Conservation (phyloP, 1,140 invertebrate genomes). For the Drosophila tristis region DNA sequence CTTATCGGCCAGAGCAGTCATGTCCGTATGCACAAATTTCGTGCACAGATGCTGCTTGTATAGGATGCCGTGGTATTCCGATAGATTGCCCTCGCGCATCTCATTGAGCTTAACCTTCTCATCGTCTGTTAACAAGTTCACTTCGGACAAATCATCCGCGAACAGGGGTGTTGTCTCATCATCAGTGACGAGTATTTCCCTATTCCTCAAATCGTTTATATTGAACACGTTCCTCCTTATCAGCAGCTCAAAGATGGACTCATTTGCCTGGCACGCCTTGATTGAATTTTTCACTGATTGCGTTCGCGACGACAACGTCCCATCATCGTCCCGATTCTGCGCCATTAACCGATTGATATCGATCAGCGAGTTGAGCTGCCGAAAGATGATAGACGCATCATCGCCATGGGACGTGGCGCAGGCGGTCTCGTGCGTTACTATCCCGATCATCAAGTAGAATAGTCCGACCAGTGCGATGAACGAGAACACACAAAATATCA, state of each 20-base stretch:
- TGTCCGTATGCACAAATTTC: conserved; percentile 83
- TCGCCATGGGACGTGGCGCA: conserved; percentile 90
- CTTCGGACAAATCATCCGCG: conserved; percentile 78
- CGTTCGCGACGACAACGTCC: conserved; percentile 9
- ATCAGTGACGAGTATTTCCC: conserved; percentile 76
- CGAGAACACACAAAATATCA: conserved; percentile 91
- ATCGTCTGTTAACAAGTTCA: conserved; percentile 86
- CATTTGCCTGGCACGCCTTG: conserved; percentile 89
- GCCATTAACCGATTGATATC: conserved; percentile 84
- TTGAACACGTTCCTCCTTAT: conserved; percentile 77
- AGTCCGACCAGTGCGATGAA: conserved; percentile 89
- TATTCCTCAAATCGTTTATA: conserved; percentile 47
- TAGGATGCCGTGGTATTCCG: conserved; percentile 50
- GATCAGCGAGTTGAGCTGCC: conserved; percentile 86
- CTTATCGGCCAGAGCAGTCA: conserved; percentile 17
- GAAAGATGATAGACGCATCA: conserved; percentile 86
- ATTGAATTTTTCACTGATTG: conserved; percentile 83
- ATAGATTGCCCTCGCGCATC: conserved; percentile 86
- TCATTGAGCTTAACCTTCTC: conserved; percentile 86
- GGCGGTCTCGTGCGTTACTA: conserved; percentile 88
- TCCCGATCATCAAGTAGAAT: conserved; percentile 89
- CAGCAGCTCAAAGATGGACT: conserved; percentile 89
- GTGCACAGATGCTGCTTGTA: conserved; percentile 84
- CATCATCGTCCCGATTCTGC: background rate
- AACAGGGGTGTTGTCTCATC: conserved; percentile 65